These are phyloP conservation scores for Hylomyscus alleni DNA, from an alignment of 2,797 vertebrate species.

Conservation along the genomic window DNA sequence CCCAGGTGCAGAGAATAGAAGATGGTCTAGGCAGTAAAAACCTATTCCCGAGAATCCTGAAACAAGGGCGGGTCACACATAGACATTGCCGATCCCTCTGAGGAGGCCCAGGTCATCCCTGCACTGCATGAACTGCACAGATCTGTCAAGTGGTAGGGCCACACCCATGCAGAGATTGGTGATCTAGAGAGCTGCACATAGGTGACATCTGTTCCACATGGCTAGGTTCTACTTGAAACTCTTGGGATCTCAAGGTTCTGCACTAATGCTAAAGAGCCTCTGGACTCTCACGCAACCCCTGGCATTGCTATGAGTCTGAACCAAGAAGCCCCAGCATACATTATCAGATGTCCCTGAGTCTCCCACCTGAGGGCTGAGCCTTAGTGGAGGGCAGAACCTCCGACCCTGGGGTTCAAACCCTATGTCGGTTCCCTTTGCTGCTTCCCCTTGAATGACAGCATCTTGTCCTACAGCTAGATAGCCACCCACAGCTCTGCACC, in stretches of 20 bases:
- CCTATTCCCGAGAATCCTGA: rapidly evolving
- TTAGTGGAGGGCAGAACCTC: rapidly evolving
- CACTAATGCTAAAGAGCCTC: background rate
- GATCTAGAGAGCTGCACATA: background rate
- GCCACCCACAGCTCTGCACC: rapidly evolving
- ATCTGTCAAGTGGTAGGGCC: rapidly evolving
- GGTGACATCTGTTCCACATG: rapidly evolving
- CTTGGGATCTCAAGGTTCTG: background rate
- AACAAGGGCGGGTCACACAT: rapidly evolving
- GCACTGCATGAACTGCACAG: background rate
- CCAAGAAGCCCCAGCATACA: rapidly evolving
- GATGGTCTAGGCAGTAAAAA: rapidly evolving
- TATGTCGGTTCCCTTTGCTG: too few species aligned
- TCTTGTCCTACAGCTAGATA: rapidly evolving
- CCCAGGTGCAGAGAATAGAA: background rate
- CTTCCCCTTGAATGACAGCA: background rate
- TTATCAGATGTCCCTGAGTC: background rate
- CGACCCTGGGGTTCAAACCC: rapidly evolving
- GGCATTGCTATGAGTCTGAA: rapidly evolving
- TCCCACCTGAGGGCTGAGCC: background rate
- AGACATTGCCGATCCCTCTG: rapidly evolving
- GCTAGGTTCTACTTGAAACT: rapidly evolving
- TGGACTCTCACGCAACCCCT: rapidly evolving
- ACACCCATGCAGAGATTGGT: rapidly evolving
- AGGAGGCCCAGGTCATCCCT: background rate